Evolutionary conservation across 2,888 invertebrate species (phyloP), one percentile per base, ranked within the genome.

Genomic region (Xiphydria camelus): DNA sequence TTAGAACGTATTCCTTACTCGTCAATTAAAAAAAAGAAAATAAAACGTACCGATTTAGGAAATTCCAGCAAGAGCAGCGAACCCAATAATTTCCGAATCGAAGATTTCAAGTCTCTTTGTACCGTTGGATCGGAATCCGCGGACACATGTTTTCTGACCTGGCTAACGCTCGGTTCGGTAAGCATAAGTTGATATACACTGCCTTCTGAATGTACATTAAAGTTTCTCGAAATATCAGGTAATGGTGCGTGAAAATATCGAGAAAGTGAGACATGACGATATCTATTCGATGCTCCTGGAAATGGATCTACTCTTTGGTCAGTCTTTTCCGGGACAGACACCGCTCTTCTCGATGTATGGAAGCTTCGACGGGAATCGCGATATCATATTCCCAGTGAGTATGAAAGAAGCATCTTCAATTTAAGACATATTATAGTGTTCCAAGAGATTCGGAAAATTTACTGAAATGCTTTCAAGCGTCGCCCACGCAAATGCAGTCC

Each of bases 291-390:
- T 87, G 0, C 79, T 91, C 25, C 78, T 85, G 9, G 82, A 84
- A 54, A 77, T 90, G 61, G 88, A 89, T 64, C 79, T 82, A 55
- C 71, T 86, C 20, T 90, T 90, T 68, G 90, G 90, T 29, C 82
- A 81, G 64, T 79, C 78, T 26, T 79, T 40, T n/a, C 78, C 78
- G 39, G 76, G 77, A 3, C 79, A 81, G 10, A 84, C 81, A 0
- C 79, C 82, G 0, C 80, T 87, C 51, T 87, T 89, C 58, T 82
- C 84, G 0, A 78, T 91, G 75, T 90, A 84, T 53, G 88, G 87
- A 0, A 72, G 80, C 0, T 90, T 82, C 59, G 86, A 89, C 53
- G 82, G 81, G 25, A 72, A 80, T 49, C 75, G 76, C 15, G 79
- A 88, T 62, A 76, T 91, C 0, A 73, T 91, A 25, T 91, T 91